These are phyloP conservation scores for Sardinella longiceps DNA, from an alignment of 2,797 vertebrate genomes.

Conservation along the genomic window DNA sequence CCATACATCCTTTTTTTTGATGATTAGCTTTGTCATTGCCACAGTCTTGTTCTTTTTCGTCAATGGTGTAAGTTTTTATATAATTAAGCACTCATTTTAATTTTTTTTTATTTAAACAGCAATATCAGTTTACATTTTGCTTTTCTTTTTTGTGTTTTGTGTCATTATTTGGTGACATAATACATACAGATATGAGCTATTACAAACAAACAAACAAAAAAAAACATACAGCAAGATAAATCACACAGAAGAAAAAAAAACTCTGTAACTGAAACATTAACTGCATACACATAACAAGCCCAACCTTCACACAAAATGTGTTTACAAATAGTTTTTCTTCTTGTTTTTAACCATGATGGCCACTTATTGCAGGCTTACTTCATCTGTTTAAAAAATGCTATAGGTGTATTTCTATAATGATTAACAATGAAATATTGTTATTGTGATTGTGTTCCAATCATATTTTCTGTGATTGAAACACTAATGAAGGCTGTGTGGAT, in stretches of 20 bases:
- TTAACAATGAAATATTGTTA: not conserved
- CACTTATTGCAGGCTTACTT: not conserved
- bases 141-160: constrained; percentile 24
- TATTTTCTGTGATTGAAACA: not conserved
- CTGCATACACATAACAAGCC: not conserved
- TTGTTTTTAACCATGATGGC: not conserved
- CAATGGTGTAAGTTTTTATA: constrained; percentile 27
- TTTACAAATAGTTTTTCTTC: not conserved
- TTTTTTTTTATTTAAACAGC: constrained; percentile 15
- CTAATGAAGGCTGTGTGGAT: not conserved
- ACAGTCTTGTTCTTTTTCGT: constrained; percentile 29
- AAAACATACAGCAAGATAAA: constrained; percentile 27
- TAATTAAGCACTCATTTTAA: constrained; percentile 28
- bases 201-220: constrained; percentile 13
- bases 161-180: constrained; percentile 31
- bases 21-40: constrained; percentile 34
- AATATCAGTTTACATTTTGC: constrained; percentile 18
- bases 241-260: constrained; percentile 17
- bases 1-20: constrained; percentile 10
- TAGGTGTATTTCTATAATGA: not conserved
- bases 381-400: not conserved
- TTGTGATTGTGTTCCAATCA: no score
- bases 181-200: constrained; percentile 5
- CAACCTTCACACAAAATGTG: not conserved
- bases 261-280: constrained; percentile 15